These are phyloP conservation scores for Apotomis capreana DNA, from an alignment of 2,888 invertebrate species.

Conservation along the genomic window DNA sequence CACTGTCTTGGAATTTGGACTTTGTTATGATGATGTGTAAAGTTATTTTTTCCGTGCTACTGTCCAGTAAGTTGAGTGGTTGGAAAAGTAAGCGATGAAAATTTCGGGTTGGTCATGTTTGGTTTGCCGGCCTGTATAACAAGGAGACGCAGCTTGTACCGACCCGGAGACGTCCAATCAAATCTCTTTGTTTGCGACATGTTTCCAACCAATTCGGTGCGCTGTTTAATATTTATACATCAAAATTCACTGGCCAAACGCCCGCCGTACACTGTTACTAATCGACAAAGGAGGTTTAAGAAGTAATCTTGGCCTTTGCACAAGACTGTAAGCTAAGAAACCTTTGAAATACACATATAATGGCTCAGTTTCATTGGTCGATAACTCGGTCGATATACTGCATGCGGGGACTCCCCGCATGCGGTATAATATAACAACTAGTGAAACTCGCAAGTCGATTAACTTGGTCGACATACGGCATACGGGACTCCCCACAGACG, in stretches of 20 bases:
- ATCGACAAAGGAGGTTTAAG: no score
- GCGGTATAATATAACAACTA: no score
- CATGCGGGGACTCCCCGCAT: no score
- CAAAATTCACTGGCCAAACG: neutral
- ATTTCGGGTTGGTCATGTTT: conserved; percentile 33
- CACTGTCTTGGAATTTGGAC: neutral
- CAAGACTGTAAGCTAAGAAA: no score
- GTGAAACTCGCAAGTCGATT: no score
- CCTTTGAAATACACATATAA: no score
- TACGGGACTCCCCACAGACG: no score
- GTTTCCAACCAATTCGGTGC: conserved; percentile 33
- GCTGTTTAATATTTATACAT: conserved; percentile 31
- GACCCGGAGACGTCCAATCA: conserved; percentile 42
- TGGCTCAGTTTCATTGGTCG: no score
- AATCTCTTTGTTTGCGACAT: conserved; percentile 41
- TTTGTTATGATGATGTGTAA: neutral
- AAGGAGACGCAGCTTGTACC: conserved; percentile 31
- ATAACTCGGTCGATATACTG: no score
- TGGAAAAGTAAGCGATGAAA: neutral
- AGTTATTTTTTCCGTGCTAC: neutral
- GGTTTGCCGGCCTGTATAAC: conserved; percentile 29
- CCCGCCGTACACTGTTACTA: no score
- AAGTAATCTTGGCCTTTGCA: no score
- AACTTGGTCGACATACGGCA: no score
- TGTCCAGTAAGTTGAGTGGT: conserved; percentile 5